A percentile compares a stretch with the other conserved stretches of the same genome.
These are phyloP conservation scores for Deroplatys truncata DNA, from an alignment of 2,888 invertebrate species.

Conservation along the genomic window DNA sequence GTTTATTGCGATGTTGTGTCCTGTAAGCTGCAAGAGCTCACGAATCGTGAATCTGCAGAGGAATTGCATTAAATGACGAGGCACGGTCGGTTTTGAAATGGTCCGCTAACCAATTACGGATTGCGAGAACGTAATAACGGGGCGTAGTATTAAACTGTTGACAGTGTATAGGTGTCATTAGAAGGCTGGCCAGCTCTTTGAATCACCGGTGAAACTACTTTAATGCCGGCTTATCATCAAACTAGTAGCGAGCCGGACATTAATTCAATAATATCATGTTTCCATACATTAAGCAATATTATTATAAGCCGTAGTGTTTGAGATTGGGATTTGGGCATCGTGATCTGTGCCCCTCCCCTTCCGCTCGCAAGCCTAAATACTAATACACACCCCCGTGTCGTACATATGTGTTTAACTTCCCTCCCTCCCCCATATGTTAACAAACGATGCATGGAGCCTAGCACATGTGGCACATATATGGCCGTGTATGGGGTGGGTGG, in stretches of 20 bases:
- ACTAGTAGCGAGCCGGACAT: neutral
- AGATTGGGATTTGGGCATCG: slow-evolving; percentile 2
- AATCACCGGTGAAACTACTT: slow-evolving; percentile 8
- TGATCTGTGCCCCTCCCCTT: neutral
- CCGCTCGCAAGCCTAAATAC: slow-evolving; percentile 6
- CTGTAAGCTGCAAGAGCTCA: neutral
- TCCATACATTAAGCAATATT: slow-evolving; percentile 6
- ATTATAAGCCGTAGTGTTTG: slow-evolving; percentile 11
- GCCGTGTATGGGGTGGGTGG: neutral
- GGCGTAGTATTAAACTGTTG: slow-evolving; percentile 1
- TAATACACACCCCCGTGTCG: slow-evolving; percentile 9
- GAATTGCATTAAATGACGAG: neutral
- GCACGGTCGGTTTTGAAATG: neutral
- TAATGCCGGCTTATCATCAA: slow-evolving; percentile 10
- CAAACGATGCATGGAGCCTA: neutral
- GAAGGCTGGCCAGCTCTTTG: neutral
- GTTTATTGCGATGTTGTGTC: neutral
- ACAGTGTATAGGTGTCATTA: slow-evolving; percentile 10
- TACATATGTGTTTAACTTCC: neutral
- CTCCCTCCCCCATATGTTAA: slow-evolving; percentile 9
- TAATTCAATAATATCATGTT: slow-evolving; percentile 14
- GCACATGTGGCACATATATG: neutral
- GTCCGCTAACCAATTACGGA: neutral
- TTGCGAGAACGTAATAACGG: neutral
- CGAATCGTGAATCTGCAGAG: neutral